phyloP scores from a whole-genome alignment of 1,140 invertebrate species.

The Lasaia peninsularis region DNA sequence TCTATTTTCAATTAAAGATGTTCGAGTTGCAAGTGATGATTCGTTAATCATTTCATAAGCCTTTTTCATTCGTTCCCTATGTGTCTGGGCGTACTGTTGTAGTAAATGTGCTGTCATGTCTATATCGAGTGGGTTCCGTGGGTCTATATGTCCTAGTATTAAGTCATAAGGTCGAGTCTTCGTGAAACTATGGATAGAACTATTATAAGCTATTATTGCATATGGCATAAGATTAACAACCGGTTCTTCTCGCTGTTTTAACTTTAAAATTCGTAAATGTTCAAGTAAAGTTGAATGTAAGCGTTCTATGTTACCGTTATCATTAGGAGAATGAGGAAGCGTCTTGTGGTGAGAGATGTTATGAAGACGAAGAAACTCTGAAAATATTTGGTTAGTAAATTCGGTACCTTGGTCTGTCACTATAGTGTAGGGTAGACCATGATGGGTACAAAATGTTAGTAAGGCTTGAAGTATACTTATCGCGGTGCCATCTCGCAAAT shows the following conservation, averaged over 20 bases:
- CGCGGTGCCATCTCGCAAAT: constrained; percentile 20
- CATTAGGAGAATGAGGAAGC: constrained; percentile 24
- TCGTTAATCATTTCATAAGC: constrained; percentile 26
- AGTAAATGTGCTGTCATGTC: constrained; percentile 26
- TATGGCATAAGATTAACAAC: constrained; percentile 26
- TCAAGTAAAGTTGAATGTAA: constrained; percentile 30
- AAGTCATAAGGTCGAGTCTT: constrained; percentile 28
- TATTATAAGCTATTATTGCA: constrained; percentile 30
- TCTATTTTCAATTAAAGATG: constrained; percentile 20
- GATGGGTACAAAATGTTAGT: constrained; percentile 25
- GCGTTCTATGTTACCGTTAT: constrained; percentile 29
- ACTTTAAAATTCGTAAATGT: constrained; percentile 27
- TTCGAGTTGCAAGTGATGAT: constrained; percentile 17
- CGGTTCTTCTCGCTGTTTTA: constrained; percentile 24
- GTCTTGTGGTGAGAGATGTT: constrained; percentile 28
- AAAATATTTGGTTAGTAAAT: constrained; percentile 27
- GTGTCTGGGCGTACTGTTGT: constrained; percentile 26
- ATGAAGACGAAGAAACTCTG: constrained; percentile 29
- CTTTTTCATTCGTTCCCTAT: constrained; percentile 27
- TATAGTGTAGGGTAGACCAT: constrained; percentile 28
- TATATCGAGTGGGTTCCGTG: constrained; percentile 22
- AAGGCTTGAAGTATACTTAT: constrained; percentile 24
- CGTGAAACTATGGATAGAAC: constrained; percentile 27
- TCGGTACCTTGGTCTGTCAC: constrained; percentile 28
- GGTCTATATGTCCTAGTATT: constrained; percentile 28